phyloP scores from a whole-genome alignment of 2,797 vertebrate genomes.

The Staurois parvus region DNA sequence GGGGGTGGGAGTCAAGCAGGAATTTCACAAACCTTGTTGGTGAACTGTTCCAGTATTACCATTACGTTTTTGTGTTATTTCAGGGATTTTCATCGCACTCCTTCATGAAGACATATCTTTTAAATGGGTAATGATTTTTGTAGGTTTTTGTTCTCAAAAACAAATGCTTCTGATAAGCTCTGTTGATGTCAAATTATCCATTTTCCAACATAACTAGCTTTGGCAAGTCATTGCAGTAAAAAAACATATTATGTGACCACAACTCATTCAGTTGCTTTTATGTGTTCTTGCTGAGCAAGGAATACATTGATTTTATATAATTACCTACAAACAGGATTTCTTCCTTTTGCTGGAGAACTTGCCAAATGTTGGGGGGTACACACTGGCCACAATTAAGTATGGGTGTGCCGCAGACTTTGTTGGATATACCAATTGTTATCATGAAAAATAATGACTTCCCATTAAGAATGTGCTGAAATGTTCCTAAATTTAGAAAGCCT shows the following conservation, averaged over 20 bases:
- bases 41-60: constrained; percentile 68
- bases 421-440: background rate
- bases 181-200: background rate
- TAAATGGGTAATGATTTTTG: constrained; percentile 22
- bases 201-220: background rate
- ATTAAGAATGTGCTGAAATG: background rate
- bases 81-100: constrained; percentile 61
- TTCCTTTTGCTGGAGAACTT: background rate
- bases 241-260: background rate
- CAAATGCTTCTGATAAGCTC: background rate
- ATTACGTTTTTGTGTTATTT: constrained; percentile 63
- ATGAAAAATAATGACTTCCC: background rate
- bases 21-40: constrained; percentile 74
- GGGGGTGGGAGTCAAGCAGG: constrained; percentile 76
- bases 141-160: background rate
- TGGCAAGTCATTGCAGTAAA: background rate
- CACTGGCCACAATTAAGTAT: background rate
- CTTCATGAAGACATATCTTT: constrained; percentile 51
- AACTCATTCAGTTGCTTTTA: background rate
- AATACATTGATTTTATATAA: background rate
- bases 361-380: background rate
- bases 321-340: background rate
- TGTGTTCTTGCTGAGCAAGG: background rate
- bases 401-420: background rate
- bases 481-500: too few species aligned